Percentiles rank a stretch among this genome's conserved stretches.
phyloP scores from a whole-genome alignment of 2,797 vertebrate species.

The Natrix natrix region DNA sequence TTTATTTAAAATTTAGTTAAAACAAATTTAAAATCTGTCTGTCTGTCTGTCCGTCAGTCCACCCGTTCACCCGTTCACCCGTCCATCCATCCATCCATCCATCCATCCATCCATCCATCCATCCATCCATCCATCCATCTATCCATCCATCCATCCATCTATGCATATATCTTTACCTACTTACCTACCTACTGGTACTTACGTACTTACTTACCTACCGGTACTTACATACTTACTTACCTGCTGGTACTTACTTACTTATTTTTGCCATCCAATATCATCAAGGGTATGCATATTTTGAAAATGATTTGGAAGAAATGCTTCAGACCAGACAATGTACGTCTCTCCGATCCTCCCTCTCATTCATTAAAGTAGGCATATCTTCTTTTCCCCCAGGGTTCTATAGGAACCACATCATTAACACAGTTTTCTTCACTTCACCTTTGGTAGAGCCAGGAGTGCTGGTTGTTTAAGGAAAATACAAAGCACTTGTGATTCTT shows the following conservation, averaged over 20 bases:
- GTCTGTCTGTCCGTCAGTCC: not conserved
- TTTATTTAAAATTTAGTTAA: not conserved
- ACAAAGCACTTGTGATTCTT: not conserved
- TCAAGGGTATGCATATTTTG: not conserved
- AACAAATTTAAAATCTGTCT: not conserved
- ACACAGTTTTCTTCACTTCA: not conserved
- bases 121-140: too few relatives aligned
- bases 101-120: too few relatives aligned
- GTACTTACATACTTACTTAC: too few relatives aligned
- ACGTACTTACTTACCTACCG: too few relatives aligned
- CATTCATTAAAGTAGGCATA: not conserved
- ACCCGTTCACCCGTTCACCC: too few relatives aligned
- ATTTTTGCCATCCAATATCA: not conserved
- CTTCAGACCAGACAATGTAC: not conserved
- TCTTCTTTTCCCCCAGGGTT: not conserved
- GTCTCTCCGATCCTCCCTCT: not conserved
- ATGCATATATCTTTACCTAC: too few relatives aligned
- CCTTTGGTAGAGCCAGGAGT: not conserved
- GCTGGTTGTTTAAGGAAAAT: not conserved
- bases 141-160: too few relatives aligned
- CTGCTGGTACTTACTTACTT: too few relatives aligned
- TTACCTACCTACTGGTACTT: too few relatives aligned
- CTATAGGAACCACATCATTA: not conserved
- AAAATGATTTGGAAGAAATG: not conserved
- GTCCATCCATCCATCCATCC: too few relatives aligned